Base-by-base conservation (phyloP, 2,113 vertebrate species). In the Tricholaema leucomelas region DNA sequence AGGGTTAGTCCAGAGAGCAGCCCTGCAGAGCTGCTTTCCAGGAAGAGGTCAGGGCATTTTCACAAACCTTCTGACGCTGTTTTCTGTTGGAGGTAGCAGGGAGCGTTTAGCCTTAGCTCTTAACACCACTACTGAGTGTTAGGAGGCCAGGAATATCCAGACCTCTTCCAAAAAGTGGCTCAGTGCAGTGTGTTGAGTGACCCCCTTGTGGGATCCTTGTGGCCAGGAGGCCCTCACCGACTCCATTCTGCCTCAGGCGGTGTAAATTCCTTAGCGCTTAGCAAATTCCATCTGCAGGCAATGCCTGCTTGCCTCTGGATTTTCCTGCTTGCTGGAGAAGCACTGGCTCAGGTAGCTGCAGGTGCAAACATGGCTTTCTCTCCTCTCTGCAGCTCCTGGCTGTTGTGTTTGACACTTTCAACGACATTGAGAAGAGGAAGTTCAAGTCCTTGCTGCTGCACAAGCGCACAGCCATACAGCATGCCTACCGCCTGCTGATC, bases 401-500 rank as follows among this genome's bases (percentile, higher is more conserved):
- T 1, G 99, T 99, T 12, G 99, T 99, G 78, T 99, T 99, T 5
- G 99, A 99, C 94, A 99, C 99, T 6, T 99, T 99, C 95, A 99
- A 98, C 18, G 99, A 98, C 52, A 98, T 99, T 0, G 99, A 99
- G 96, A 99, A 99, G 96, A 99, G 97, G 98, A 99, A 99, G 96
- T 99, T 99, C 91, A 99, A 99, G 96, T 99, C 99, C 17, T 94
- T 99, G 89, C 97, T 99, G 91, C 97, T 99, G 88, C 99, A 99
- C 95, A 99, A 99, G 90, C 98, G 99, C 72, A 98, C 98, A 0
- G 99, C 99, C 70, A 98, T 99, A 10, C 98, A 99, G 91, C 99
- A 99, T 0, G 99, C 99, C 40, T 99, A 98, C 91, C 97, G 96
- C 87, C 96, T 99, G 85, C 98, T 99, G 24, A 85, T 99, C 72